Evolutionary conservation across 2,113 vertebrate species (phyloP), one percentile per base, ranked within the genome.

Genomic region (Eolophus roseicapilla): DNA sequence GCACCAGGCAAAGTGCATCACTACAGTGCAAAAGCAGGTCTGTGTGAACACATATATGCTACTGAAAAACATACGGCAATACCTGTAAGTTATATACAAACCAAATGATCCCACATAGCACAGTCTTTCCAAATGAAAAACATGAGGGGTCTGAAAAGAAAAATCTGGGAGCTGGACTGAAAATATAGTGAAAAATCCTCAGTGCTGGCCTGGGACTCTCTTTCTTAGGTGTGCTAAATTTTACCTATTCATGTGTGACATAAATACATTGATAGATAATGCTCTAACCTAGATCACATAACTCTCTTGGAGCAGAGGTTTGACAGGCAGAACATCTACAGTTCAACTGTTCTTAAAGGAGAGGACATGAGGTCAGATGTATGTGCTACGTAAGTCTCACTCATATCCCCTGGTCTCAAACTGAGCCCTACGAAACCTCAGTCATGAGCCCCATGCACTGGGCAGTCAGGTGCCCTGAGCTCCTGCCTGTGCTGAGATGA

Each of bases 381-480:
- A 33, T 47, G 10, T 63, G 50, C 69, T 47, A 21, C 5, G 0
- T 5, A 47, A 60, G 15, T 52, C 29, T 50, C 39, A 47, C 31
- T 64, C 13, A 23, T 31, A 76, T 12, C 19, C 31, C 27, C 39
- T 73, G 67, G 44, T 60, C 83, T 68, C 9, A 7, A 57, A 29
- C 21, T 0, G 1, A 65, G 39, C 18, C 27, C 21, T 9, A 16
- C 1, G 6, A 35, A 44, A 53, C 17, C 12, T 39, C 3, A 15
- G 23, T 8, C 0, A 2, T 0, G 0, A 79, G 57, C 55, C 55
- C 20, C 5, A 4, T 0, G 4, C 13, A 20, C 4, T 0, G 1
- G 33, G 50, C 33, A 52, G 41, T n/a, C 29, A 67, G 37, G 63
- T 1, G 7, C 69, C 37, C 29, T 11, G n/a, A 1, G 1, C 39